These are phyloP conservation scores for Carcina quercana DNA, from an alignment of 2,888 invertebrate species.

Conservation along the genomic window DNA sequence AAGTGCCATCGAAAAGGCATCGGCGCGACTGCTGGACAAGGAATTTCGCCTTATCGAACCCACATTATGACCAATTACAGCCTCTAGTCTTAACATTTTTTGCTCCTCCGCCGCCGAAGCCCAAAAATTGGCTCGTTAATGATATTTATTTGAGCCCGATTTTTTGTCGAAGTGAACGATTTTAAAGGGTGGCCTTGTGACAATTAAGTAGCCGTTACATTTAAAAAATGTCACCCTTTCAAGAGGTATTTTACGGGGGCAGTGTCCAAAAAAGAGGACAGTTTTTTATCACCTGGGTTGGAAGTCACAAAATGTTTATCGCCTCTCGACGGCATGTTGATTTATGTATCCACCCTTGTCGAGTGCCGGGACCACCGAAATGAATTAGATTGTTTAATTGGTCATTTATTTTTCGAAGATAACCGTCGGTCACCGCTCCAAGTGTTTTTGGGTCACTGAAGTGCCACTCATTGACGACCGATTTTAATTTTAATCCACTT, in stretches of 20 bases:
- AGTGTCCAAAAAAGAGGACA: conserved; percentile 58
- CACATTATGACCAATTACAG: conserved; percentile 45
- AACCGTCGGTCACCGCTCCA: conserved; percentile 30
- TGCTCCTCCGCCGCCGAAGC: conserved; percentile 25
- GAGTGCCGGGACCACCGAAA: conserved; percentile 46
- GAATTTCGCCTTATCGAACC: conserved; percentile 49
- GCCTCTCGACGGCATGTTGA: conserved; percentile 67
- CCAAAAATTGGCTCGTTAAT: conserved; percentile 45
- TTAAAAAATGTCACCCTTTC: conserved; percentile 71
- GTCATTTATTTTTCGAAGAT: conserved; percentile 54
- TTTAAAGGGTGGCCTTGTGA: conserved; percentile 60
- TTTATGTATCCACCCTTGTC: conserved; percentile 66
- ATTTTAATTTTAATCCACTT: neutral
- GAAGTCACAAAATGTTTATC: conserved; percentile 74
- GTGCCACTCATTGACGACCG: conserved; percentile 26
- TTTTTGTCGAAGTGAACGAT: conserved; percentile 51
- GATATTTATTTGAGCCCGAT: conserved; percentile 60
- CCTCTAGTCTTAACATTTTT: conserved; percentile 50
- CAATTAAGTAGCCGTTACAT: conserved; percentile 65
- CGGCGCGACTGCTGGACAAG: conserved; percentile 35
- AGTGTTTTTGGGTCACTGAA: conserved; percentile 50
- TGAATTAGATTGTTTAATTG: conserved; percentile 72
- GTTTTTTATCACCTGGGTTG: conserved; percentile 70
- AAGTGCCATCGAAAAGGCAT: conserved; percentile 35
- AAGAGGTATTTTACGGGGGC: conserved; percentile 44